Evolutionary conservation across 2,888 invertebrate genomes (phyloP), one percentile per base, ranked within the genome.

Genomic region (Stenodema calcarata): DNA sequence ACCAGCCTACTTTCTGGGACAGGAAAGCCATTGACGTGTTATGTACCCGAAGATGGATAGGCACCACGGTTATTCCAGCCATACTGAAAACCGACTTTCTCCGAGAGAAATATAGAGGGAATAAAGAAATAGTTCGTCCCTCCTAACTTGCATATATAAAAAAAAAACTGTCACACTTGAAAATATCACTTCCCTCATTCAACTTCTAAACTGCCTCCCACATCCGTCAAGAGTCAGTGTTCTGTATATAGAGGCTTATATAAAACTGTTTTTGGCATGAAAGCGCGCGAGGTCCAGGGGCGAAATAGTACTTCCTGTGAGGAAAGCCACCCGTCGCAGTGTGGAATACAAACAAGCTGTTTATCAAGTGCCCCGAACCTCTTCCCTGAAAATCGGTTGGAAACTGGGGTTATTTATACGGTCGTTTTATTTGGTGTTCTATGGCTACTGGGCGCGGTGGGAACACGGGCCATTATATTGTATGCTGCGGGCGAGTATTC

Each of bases 141-240:
- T 41, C 41, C 54, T n/a, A 41, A 41, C 30, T 41, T 62, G 62
- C 47, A 78, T 44, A 78, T 44, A 44, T n/a, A n/a, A n/a, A n/a
- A n/a, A n/a, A 9, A 69, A 69, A 70, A n/a, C 82, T 80, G 82
- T 82, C 82, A 41, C 80, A 30, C 82, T 47, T 70, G 82, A 42
- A 82, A 69, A 82, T 82, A 82, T 82, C 82, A 42, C 62, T 82
- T 82, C 82, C 82, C 42, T 82, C 82, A 69, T 82, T 82, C 82
- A 62, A 69, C 69, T 82, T 82, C 62, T 82, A 70, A 82, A 82
- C 82, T 82, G 70, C 82, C 44, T 82, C 82, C 82, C 82, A 47
- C 69, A 82, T 82, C 69, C 82, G 69, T 82, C 82, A 82, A 82
- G 62, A 47, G 82, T 16, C 28, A 50, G 80, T 28, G 80, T 80